phyloP scores from a whole-genome alignment of 2,888 invertebrate genomes.

The Lamellibrachia columna region DNA sequence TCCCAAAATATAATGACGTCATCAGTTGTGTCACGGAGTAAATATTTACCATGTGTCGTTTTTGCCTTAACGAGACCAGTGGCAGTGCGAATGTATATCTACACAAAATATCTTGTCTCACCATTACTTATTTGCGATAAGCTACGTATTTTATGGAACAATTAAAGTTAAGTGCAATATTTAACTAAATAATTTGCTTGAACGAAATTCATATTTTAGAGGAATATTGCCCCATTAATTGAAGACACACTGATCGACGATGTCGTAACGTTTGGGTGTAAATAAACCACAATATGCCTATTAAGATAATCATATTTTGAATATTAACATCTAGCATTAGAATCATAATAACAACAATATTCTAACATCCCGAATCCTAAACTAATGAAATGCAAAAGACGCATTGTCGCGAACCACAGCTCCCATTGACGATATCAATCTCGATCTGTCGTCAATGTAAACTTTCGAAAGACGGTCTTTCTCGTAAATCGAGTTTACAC shows the following conservation, averaged over 20 bases:
- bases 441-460: constrained; percentile 7
- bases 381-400: not conserved
- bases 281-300: not conserved
- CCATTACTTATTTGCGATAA: not conserved
- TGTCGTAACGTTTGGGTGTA: not conserved
- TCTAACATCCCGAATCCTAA: not conserved
- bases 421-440: not conserved
- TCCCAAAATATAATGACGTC: not conserved
- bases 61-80: not conserved
- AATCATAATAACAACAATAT: not conserved
- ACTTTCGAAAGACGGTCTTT: not conserved
- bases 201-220: not conserved
- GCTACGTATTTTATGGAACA: not conserved
- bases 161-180: not conserved
- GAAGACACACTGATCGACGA: not conserved
- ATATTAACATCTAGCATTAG: not conserved
- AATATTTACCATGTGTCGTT: not conserved
- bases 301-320: not conserved
- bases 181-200: not conserved
- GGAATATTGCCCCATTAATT: not conserved
- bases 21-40: not conserved
- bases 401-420: not conserved
- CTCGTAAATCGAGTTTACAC: not conserved
- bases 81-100: not conserved
- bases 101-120: not conserved